A percentile compares a stretch with the other conserved stretches of the same genome.
These are phyloP conservation scores for Oreochromis aureus DNA, from an alignment of 2,113 vertebrate genomes.

Conservation along the genomic window DNA sequence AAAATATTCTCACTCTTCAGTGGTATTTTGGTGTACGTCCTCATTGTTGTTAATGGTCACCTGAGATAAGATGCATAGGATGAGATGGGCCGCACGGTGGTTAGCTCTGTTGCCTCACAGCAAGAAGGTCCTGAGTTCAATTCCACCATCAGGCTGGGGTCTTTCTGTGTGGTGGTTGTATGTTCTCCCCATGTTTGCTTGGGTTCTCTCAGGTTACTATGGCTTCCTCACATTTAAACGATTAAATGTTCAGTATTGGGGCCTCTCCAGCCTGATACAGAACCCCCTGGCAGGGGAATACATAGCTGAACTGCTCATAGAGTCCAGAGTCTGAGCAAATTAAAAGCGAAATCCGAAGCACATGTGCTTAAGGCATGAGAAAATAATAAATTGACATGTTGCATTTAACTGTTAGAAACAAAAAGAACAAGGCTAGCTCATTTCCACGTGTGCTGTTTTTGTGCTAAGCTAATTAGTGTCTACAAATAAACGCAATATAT, in stretches of 20 bases:
- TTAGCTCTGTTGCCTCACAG: neutral
- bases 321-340: neutral
- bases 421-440: neutral
- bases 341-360: neutral
- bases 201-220: neutral
- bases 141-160: neutral
- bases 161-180: neutral
- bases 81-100: neutral
- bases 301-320: neutral
- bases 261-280: neutral
- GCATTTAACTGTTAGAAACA: neutral
- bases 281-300: neutral
- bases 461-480: neutral
- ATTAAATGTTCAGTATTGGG: neutral
- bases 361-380: neutral
- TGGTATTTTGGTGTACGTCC: slow-evolving; percentile 85
- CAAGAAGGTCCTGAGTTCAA: neutral
- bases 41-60: slow-evolving; percentile 73
- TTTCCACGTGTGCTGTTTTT: neutral
- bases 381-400: neutral
- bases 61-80: neutral
- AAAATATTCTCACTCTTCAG: slow-evolving; percentile 90
- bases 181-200: neutral
- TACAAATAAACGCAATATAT: neutral
- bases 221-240: neutral